Conservation (phyloP, 1,140 invertebrate species). For the Macrobrachium nipponense region DNA sequence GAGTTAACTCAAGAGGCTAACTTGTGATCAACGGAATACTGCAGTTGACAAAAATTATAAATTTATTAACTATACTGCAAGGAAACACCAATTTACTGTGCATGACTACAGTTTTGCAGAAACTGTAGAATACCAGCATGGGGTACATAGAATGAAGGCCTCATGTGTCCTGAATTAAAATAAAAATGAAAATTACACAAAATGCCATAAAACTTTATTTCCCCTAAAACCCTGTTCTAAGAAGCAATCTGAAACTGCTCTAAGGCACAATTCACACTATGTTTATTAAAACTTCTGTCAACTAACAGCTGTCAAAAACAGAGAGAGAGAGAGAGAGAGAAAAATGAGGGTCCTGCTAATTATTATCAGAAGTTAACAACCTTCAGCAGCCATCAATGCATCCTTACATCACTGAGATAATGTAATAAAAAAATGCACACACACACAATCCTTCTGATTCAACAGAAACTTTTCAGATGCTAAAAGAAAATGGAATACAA, state of each 20-base stretch:
- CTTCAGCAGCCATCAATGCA: no score
- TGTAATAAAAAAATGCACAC: no score
- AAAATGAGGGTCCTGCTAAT: no score
- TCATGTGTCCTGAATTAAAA: background rate
- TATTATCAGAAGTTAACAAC: background rate
- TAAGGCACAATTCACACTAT: conserved; percentile 41
- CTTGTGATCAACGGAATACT: background rate
- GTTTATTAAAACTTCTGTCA: conserved; percentile 11
- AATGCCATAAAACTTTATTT: conserved; percentile 17
- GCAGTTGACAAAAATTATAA: background rate
- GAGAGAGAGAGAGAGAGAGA: no score
- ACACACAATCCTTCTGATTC: no score
- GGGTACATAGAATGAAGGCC: background rate
- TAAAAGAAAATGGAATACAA: no score
- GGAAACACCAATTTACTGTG: conserved; percentile 21
- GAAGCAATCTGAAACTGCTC: conserved; percentile 15
- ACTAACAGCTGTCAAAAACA: background rate
- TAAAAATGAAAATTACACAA: background rate
- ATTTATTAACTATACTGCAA: no score
- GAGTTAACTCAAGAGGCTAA: no score
- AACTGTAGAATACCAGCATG: background rate
- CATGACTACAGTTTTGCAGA: conserved; percentile 1
- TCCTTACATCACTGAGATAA: no score
- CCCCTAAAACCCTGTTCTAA: background rate
- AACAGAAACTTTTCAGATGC: no score